Evolutionary conservation across 30 jellyfish, hydroid and myxozoan species (phyloP).

Genomic region (Cassiopea xamachana): DNA sequence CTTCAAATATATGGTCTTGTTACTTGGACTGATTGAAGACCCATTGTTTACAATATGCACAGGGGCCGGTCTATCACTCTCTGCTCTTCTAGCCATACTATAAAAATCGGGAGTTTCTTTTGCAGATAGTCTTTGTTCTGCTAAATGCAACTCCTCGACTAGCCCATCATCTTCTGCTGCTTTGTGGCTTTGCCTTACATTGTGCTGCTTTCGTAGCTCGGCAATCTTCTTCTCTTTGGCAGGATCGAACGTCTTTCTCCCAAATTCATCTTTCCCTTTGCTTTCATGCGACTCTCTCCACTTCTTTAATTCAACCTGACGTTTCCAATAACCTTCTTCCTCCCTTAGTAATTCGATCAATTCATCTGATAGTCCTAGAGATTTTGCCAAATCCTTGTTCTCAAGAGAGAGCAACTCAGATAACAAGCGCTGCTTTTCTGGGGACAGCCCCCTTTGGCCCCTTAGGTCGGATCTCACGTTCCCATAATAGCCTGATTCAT

Average conservation of each 20-base stretch:
- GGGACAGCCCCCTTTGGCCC: slow-evolving; percentile 30
- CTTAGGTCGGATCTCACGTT: slow-evolving; percentile 54
- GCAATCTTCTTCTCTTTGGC: slow-evolving; percentile 73
- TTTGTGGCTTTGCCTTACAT: neutral
- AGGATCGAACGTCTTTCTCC: slow-evolving; percentile 44
- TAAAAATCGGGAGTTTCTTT: slow-evolving; percentile 30
- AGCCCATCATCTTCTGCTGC: slow-evolving; percentile 6
- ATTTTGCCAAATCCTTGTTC: slow-evolving; percentile 60
- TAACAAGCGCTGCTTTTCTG: slow-evolving; percentile 31
- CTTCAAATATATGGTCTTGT: slow-evolving; percentile 27
- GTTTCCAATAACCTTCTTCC: slow-evolving; percentile 77
- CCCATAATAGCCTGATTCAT: slow-evolving; percentile 63
- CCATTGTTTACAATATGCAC: neutral
- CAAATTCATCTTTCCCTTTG: neutral
- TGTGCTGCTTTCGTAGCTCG: slow-evolving; percentile 67
- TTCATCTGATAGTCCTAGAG: slow-evolving; percentile 82
- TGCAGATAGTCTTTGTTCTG: slow-evolving; percentile 57
- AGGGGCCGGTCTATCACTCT: neutral
- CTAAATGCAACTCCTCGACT: slow-evolving; percentile 61
- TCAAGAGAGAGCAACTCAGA: slow-evolving; percentile 44
- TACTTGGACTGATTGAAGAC: slow-evolving; percentile 10
- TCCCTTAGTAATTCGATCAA: slow-evolving; percentile 65
- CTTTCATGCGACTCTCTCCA: slow-evolving; percentile 88
- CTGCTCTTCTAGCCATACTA: neutral
- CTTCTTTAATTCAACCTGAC: slow-evolving; percentile 70